Evolutionary conservation across 2,797 vertebrate species (phyloP).

Genomic region (Triplophysa bombifrons): DNA sequence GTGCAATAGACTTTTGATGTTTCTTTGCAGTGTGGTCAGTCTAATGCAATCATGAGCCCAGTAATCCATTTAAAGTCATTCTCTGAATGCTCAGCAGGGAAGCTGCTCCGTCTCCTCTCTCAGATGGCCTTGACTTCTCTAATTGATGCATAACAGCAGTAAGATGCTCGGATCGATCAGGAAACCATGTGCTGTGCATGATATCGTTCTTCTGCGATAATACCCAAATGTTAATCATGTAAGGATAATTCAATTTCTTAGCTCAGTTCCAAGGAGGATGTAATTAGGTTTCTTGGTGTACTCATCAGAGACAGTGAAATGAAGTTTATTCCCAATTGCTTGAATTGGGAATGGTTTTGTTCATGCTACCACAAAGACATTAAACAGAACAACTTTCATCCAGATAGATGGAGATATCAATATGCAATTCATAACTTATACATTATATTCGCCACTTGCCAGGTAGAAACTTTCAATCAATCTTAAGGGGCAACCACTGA

Average conservation of each 20-base stretch:
- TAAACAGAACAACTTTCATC: neutral
- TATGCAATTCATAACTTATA: neutral
- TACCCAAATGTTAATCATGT: constrained; percentile 49
- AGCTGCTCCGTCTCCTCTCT: constrained; percentile 45
- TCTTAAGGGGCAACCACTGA: neutral
- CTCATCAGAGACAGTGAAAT: constrained; percentile 7
- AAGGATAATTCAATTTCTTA: constrained; percentile 47
- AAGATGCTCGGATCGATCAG: constrained; percentile 41
- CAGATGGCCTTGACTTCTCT: constrained; percentile 47
- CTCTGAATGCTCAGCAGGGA: constrained; percentile 40
- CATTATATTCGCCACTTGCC: too few relatives aligned
- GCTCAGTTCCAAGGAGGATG: constrained; percentile 21
- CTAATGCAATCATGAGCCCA: constrained; percentile 46
- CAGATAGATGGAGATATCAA: neutral
- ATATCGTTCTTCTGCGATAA: constrained; percentile 41
- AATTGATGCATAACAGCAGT: constrained; percentile 49
- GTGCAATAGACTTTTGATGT: constrained; percentile 36
- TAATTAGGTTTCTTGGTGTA: constrained; percentile 36
- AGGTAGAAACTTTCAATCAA: too few relatives aligned
- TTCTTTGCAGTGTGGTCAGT: constrained; percentile 28
- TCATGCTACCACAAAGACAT: neutral
- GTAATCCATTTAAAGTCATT: constrained; percentile 52
- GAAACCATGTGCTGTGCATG: constrained; percentile 14
- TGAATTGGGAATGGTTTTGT: neutral
- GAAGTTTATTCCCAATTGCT: neutral